Conservation (phyloP, 2,888 invertebrate species). For the Mythimna pallens region DNA sequence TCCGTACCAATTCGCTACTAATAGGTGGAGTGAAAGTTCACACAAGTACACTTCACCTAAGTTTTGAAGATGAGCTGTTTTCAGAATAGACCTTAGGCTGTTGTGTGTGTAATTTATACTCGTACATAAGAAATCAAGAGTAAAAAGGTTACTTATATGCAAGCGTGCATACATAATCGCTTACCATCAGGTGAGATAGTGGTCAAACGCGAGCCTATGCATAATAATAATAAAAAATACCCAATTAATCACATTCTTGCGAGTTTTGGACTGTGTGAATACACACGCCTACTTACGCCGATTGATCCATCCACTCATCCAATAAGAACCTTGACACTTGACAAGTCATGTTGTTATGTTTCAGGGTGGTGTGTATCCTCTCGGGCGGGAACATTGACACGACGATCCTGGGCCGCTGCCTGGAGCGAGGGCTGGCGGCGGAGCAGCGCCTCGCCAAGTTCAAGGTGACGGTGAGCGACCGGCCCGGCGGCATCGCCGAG, state of each 20-base stretch:
- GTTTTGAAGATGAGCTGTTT: background rate
- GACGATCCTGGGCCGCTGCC: constrained; percentile 96
- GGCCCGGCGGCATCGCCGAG: constrained; percentile 97
- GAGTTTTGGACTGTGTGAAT: background rate
- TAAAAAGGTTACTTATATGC: too few species aligned
- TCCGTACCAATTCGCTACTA: background rate
- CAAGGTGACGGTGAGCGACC: constrained; percentile 94
- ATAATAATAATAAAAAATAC: background rate
- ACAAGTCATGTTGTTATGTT: constrained; percentile 6
- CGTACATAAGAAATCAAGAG: too few species aligned
- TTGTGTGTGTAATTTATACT: too few species aligned
- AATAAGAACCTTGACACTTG: too few species aligned
- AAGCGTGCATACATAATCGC: too few species aligned
- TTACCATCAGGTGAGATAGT: too few species aligned
- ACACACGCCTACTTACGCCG: background rate
- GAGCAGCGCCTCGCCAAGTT: constrained; percentile 93
- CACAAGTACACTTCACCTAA: background rate
- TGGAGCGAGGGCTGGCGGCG: constrained; percentile 96
- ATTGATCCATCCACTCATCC: too few species aligned
- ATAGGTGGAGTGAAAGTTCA: background rate
- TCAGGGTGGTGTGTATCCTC: constrained; percentile 95
- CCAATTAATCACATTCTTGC: background rate
- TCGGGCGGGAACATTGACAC: constrained; percentile 98
- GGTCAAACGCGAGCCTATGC: too few species aligned
- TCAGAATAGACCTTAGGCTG: background rate